Percentiles rank a stretch among this genome's conserved stretches.
Conservation (phyloP, 2,797 vertebrate species). For the Pygocentrus nattereri region DNA sequence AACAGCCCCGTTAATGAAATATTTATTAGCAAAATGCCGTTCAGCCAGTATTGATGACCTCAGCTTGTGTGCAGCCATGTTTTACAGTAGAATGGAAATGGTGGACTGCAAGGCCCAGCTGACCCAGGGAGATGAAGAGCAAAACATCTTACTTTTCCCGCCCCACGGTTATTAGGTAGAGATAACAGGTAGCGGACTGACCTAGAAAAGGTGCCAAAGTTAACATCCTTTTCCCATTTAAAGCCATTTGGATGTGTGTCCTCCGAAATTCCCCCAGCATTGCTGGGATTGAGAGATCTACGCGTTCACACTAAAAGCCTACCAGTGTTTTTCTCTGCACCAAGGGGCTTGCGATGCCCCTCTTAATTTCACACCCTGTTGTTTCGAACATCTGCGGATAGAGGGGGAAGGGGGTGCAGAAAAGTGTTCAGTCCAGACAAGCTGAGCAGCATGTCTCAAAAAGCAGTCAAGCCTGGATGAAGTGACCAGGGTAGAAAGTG, state of each 20-base stretch:
- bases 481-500: neutral
- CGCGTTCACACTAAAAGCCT: constrained; percentile 55
- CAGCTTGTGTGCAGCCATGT: no score
- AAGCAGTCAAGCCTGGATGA: neutral
- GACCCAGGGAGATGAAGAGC: neutral
- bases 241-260: constrained; percentile 19
- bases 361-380: constrained; percentile 50
- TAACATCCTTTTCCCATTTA: constrained; percentile 49
- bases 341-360: constrained; percentile 23
- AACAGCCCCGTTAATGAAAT: constrained; percentile 37
- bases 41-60: constrained; percentile 41
- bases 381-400: constrained; percentile 44
- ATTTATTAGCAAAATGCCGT: constrained; percentile 48
- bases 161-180: neutral
- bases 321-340: constrained; percentile 26
- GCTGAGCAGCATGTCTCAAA: constrained; percentile 3
- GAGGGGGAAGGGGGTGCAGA: neutral
- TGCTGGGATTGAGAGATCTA: constrained; percentile 36
- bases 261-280: constrained; percentile 17
- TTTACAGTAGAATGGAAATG: neutral
- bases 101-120: neutral
- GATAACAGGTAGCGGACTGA: constrained; percentile 1
- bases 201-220: constrained; percentile 13
- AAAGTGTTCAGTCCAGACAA: neutral
- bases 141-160: no score